Evolutionary conservation across 2,888 invertebrate species (phyloP).

Genomic region (Tridacna crocea): DNA sequence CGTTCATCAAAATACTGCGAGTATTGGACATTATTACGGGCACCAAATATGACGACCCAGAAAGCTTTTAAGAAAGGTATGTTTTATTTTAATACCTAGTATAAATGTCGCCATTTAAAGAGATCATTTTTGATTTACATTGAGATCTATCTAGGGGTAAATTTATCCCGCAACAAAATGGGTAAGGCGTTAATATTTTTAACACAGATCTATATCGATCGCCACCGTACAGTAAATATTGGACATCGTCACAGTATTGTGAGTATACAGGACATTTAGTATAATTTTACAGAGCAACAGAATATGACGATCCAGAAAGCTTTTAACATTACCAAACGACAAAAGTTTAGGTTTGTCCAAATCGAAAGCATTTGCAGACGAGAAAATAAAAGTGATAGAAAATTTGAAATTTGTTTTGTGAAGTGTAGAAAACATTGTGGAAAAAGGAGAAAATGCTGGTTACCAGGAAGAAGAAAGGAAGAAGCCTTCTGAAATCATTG

Average conservation of each 20-base stretch:
- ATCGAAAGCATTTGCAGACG: too few species aligned
- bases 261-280: not conserved
- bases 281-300: not conserved
- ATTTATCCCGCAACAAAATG: not conserved
- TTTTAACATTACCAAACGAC: too few species aligned
- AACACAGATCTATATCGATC: not conserved
- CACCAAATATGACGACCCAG: not conserved
- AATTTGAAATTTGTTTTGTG: too few species aligned
- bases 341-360: too few species aligned
- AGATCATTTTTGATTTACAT: not conserved
- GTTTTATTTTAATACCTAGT: not conserved
- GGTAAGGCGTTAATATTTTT: not conserved
- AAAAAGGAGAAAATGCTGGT: too few species aligned
- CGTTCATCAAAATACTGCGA: not conserved
- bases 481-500: too few species aligned
- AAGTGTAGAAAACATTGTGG: too few species aligned
- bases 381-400: too few species aligned
- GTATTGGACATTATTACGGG: not conserved
- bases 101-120: not conserved
- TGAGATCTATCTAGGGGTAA: not conserved
- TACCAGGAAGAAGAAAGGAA: too few species aligned
- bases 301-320: too few species aligned
- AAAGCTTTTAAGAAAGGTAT: slow-evolving; percentile 2
- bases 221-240: too few species aligned
- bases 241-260: not conserved